phyloP scores from a whole-genome alignment of 2,113 vertebrate genomes.

The Recurvirostra avosetta region DNA sequence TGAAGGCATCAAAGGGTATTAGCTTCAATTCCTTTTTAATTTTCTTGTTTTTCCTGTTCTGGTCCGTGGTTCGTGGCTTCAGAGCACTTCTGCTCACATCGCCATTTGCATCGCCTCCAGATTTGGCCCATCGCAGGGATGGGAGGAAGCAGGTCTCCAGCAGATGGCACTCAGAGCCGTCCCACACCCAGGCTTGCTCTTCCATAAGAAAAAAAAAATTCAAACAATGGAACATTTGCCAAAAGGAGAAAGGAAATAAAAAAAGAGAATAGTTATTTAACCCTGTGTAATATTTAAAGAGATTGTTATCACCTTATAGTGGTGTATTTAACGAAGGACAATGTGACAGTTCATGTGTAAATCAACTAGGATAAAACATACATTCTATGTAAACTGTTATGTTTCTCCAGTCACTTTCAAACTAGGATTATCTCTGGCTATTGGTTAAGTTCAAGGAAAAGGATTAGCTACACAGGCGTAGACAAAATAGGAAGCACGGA shows the following conservation, averaged over 20 bases:
- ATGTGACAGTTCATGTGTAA: slow-evolving; percentile 49
- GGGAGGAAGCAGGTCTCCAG: slow-evolving; percentile 31
- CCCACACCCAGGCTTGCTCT: neutral
- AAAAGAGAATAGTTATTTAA: slow-evolving; percentile 38
- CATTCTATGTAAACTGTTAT: slow-evolving; percentile 44
- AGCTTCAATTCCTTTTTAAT: neutral
- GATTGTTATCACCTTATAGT: slow-evolving; percentile 51
- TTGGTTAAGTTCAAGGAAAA: slow-evolving; percentile 64
- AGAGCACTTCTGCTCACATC: neutral
- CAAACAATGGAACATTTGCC: slow-evolving; percentile 61
- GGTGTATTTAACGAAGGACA: slow-evolving; percentile 24
- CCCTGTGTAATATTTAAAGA: slow-evolving; percentile 54
- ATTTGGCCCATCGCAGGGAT: neutral
- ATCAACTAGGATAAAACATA: slow-evolving; percentile 45
- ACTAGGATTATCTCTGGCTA: slow-evolving; percentile 44
- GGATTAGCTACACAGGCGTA: slow-evolving; percentile 58
- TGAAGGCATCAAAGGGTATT: neutral
- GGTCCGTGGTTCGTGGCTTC: neutral
- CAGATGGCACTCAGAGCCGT: slow-evolving; percentile 62
- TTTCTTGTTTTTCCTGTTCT: neutral
- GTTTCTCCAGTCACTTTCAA: slow-evolving; percentile 56
- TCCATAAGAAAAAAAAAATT: neutral
- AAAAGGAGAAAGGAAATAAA: slow-evolving; percentile 36
- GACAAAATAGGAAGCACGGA: slow-evolving; percentile 62
- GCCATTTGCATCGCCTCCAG: neutral